Evolutionary conservation across 2,888 invertebrate species (phyloP).

Genomic region (Cryptus viduatorius): DNA sequence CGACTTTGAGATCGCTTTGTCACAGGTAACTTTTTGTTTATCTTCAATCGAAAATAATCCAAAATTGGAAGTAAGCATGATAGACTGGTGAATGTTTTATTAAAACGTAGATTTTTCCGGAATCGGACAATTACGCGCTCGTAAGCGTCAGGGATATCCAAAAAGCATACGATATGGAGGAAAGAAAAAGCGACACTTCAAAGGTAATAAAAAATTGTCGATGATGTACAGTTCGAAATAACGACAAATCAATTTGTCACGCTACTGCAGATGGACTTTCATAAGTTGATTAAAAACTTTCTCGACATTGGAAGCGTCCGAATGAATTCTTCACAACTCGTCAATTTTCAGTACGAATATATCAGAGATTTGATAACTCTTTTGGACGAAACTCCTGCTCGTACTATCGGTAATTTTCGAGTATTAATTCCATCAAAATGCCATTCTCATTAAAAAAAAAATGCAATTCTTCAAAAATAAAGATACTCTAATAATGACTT

Average conservation of each 20-base stretch:
- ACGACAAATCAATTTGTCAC: not conserved
- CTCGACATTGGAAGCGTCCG: slow-evolving; percentile 15
- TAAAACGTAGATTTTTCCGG: not conserved
- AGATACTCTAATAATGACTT: not conserved
- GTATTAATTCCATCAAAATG: no score
- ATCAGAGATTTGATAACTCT: slow-evolving; percentile 20
- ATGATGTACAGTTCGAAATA: not conserved
- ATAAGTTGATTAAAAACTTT: slow-evolving; percentile 10
- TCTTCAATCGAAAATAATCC: not conserved
- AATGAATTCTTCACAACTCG: slow-evolving; percentile 14
- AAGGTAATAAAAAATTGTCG: not conserved
- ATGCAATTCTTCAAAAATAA: not conserved
- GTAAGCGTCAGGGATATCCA: slow-evolving; percentile 6
- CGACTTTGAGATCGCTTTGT: slow-evolving; percentile 60
- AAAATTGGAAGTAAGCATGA: not conserved
- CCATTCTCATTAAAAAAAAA: not conserved
- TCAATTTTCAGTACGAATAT: slow-evolving; percentile 27
- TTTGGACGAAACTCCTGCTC: slow-evolving; percentile 24
- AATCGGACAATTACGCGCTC: not conserved
- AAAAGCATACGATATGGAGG: slow-evolving; percentile 14
- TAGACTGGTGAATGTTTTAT: not conserved
- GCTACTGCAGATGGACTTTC: not conserved
- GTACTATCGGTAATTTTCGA: slow-evolving; percentile 37
- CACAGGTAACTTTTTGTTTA: not conserved
- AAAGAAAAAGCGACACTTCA: slow-evolving; percentile 4